Evolutionary conservation across 2,888 invertebrate genomes (phyloP), one percentile per base, ranked within the genome.

Genomic region (Andrena bicolor): DNA sequence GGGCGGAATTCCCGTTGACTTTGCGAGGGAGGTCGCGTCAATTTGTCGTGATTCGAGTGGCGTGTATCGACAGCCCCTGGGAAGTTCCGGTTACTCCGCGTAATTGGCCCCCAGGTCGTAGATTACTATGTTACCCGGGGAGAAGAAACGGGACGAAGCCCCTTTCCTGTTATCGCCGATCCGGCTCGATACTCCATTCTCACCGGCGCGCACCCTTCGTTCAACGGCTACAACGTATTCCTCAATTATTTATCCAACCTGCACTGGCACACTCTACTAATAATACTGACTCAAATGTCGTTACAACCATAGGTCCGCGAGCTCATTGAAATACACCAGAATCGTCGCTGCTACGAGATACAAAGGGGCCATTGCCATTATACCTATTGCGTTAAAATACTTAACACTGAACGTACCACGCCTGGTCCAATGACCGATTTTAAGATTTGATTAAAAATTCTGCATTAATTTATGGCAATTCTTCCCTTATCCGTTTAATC

Each of bases 41-140:
- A 82, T 84, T 81, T 82, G 84, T 84, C 84, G 58, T 64, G 80
- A 79, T 80, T 82, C 70, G 48, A 77, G 71, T 71, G 70, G 80
- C 71, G 80, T 76, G 84, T 87, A 87, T 86, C 82, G 85, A 87
- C 85, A 84, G 82, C 72, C 61, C 61, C 68, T 41, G 66, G 71
- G 51, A 87, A 76, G 76, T 82, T 74, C 81, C 78, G 70, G 76
- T 80, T 79, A 81, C 77, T 76, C 63, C 74, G 73, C 77, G 82
- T 84, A 87, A 87, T 87, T 86, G 84, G 81, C 61, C 74, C 68
- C 28, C 56, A 56, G 64, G 61, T 68, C 71, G 69, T 79, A 81
- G 76, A 87, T 85, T 85, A 87, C 68, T 82, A 79, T 56, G 86
- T 86, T 85, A 85, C 83, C 23, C 56, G 56, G 32, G 63, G 71